Percentiles rank a stretch among this genome's conserved stretches.
Conservation (phyloP, 2,113 vertebrate genomes). For the Stigmatopora argus region DNA sequence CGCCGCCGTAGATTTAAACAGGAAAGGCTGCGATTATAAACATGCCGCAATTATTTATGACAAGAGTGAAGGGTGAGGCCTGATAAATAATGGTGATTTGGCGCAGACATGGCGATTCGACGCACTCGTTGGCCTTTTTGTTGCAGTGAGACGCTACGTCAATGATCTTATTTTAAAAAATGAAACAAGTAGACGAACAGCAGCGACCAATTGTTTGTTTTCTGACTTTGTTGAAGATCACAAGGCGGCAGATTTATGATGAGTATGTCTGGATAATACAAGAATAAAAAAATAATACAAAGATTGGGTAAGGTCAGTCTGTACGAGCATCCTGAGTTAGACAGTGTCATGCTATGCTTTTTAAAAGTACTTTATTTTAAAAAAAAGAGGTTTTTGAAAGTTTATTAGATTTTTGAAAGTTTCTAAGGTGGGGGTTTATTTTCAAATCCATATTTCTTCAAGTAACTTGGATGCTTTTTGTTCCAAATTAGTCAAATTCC, state of each 20-base stretch:
- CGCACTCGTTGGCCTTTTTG: not conserved
- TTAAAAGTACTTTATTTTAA: too few species aligned
- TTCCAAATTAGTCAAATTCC: too few species aligned
- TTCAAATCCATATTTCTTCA: too few species aligned
- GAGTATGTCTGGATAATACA: not conserved
- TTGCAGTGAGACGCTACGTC: conserved; percentile 4
- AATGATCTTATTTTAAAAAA: conserved; percentile 2
- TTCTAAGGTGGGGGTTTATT: too few species aligned
- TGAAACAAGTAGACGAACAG: not conserved
- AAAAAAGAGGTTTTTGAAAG: too few species aligned
- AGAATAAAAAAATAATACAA: not conserved
- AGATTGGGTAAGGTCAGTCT: not conserved
- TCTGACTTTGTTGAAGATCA: conserved; percentile 29
- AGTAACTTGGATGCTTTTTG: too few species aligned
- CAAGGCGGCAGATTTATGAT: conserved; percentile 20
- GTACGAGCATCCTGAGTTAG: too few species aligned
- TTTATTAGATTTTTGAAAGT: too few species aligned
- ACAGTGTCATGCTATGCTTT: too few species aligned
- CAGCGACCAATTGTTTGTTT: conserved; percentile 4
- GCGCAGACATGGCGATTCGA: conserved; percentile 1
- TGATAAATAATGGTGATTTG: conserved; percentile 20
- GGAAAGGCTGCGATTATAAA: conserved; percentile 45
- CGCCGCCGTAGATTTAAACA: conserved; percentile 30
- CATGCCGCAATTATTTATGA: conserved; percentile 37
- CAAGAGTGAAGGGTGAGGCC: conserved; percentile 15